Evolutionary conservation across 2,113 vertebrate species (phyloP).

Genomic region (Aix galericulata): DNA sequence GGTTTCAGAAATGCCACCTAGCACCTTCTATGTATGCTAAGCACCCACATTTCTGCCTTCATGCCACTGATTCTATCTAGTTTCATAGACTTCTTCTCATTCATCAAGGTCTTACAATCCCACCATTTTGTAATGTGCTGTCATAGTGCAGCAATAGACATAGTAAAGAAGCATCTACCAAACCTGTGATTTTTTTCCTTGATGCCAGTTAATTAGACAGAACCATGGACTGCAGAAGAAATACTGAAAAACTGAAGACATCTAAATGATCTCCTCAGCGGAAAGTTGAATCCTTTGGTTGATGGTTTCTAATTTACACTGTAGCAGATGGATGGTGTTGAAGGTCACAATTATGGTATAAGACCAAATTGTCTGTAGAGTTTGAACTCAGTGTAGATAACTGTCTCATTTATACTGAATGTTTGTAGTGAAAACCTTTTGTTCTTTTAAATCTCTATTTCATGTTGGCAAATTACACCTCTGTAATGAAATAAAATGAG

Average conservation of each 20-base stretch:
- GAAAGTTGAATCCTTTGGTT: conserved; percentile 20
- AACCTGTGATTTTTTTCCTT: not conserved
- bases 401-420: conserved; percentile 8
- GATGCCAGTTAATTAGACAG: conserved; percentile 33
- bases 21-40: not conserved
- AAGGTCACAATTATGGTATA: conserved; percentile 47
- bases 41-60: not conserved
- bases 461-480: conserved; percentile 15
- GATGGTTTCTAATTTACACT: conserved; percentile 45
- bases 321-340: conserved; percentile 54
- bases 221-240: not conserved
- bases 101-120: not conserved
- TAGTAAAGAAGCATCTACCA: not conserved
- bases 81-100: not conserved
- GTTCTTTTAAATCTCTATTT: conserved; percentile 25
- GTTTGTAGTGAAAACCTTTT: conserved; percentile 20
- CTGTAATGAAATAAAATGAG: conserved; percentile 18
- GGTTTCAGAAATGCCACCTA: not conserved
- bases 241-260: conserved; percentile 18
- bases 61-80: not conserved
- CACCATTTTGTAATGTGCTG: not conserved
- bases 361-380: not conserved
- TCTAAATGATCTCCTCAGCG: conserved; percentile 21
- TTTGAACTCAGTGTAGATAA: conserved; percentile 18
- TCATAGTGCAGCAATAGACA: not conserved